Base-by-base conservation (phyloP, 2,797 vertebrate species). In the Sebastolobus altivelis region DNA sequence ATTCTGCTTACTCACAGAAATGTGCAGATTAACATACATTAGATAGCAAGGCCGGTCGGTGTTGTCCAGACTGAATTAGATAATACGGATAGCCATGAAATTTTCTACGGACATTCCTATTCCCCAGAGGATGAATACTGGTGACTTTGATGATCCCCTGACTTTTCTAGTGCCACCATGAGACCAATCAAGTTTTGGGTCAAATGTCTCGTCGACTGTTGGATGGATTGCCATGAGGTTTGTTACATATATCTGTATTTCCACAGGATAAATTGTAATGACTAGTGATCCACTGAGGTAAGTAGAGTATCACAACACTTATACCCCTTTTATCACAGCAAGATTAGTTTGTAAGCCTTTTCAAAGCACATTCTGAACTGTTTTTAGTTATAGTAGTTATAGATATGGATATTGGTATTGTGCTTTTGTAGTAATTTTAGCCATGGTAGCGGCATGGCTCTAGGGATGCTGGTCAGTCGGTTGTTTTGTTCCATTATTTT, bases 1-100 rank as follows among this genome's bases (percentile, higher is more conserved):
- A 38, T 81, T 65, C 29, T 65, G 72, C 72, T 58, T 46, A 52
- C 66, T 59, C 25, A 72, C 40, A 54, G 40, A 63, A 38, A 63
- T 31, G n/a, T 61, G 58, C 37, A 79, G 8, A 66, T 79, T 66
- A 73, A 67, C 43, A 54, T 73, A 43, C 35, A 7, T 60, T 40
- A 59, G 27, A 71, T 46, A n/a, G 54, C 22, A 8, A 2, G 22
- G 68, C 35, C 1, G 14, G 46, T 43, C 3, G 0, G 40, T 59
- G 27, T 14, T 14, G 5, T 65, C 60, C 5, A 46, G 29, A 65
- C 37, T 49, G 11, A 60, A 25, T 27, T 54, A 37, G 49, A 65
- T 16, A 4, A 20, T 49, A 16, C 2, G 4, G 27, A 58, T 37
- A 35, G 29, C 11, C 1, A 9, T 27, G 49, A 56, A 0, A 22